Percentiles rank a stretch among this genome's conserved stretches.
Conservation (phyloP, 2,797 vertebrate species). For the Pogonophryne albipinna region DNA sequence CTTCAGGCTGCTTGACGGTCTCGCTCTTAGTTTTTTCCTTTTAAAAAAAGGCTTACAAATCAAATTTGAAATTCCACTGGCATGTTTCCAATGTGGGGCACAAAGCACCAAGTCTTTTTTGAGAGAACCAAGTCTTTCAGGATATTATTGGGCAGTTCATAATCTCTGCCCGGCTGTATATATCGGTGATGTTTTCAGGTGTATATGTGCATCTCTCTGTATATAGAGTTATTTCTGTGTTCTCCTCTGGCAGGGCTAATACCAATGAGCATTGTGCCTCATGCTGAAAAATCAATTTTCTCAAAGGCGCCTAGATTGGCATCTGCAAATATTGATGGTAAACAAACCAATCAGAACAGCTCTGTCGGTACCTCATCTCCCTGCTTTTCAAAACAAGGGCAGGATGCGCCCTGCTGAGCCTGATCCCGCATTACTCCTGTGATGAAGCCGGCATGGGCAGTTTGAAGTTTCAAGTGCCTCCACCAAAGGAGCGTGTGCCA, state of each 20-base stretch:
- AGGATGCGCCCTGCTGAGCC: conserved; percentile 34
- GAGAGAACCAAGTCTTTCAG: conserved; percentile 28
- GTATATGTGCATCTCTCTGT: conserved; percentile 3
- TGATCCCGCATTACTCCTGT: conserved; percentile 71
- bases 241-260: conserved; percentile 46
- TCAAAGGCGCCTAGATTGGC: conserved; percentile 74
- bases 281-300: conserved; percentile 80
- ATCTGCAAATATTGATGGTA: conserved; percentile 80
- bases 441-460: conserved; percentile 54
- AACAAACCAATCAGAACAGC: conserved; percentile 77
- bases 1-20: conserved; percentile 8
- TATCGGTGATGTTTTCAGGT: conserved; percentile 32
- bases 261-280: conserved; percentile 68
- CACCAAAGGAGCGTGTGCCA: conserved; percentile 39
- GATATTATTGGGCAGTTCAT: conserved; percentile 35
- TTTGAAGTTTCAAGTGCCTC: conserved; percentile 63
- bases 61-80: conserved; percentile 41
- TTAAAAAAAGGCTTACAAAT: conserved; percentile 45
- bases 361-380: conserved; percentile 66
- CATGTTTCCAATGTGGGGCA: conserved; percentile 20
- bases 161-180: conserved; percentile 16
- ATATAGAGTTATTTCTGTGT: background rate
- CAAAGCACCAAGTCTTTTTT: conserved; percentile 40
- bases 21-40: conserved; percentile 34
- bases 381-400: conserved; percentile 60